Percentiles rank a stretch among this genome's conserved stretches.
phyloP scores from a whole-genome alignment of 2,888 invertebrate species.

The Microchrysa polita region DNA sequence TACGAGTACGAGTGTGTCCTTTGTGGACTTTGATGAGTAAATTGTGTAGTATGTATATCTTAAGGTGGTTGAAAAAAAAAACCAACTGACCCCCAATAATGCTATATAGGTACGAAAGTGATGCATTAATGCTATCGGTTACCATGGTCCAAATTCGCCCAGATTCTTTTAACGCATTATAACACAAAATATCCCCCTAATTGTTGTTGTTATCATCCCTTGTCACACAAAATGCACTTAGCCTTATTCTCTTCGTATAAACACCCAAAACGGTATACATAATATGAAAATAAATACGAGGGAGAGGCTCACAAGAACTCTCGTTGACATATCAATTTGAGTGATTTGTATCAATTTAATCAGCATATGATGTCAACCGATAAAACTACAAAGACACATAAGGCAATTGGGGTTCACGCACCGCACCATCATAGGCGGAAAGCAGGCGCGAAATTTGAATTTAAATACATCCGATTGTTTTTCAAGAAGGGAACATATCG shows the following conservation, averaged over 20 bases:
- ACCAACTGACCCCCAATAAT: no score
- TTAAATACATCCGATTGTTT: slow-evolving; percentile 10
- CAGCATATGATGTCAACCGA: slow-evolving; percentile 48
- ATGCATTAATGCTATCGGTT: neutral
- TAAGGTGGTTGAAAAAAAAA: no score
- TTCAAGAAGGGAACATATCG: no score
- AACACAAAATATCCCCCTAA: slow-evolving; percentile 5
- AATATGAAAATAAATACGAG: slow-evolving; percentile 4
- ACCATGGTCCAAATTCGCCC: neutral
- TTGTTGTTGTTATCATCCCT: slow-evolving; percentile 42
- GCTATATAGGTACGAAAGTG: no score
- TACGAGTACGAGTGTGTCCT: no score
- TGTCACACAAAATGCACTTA: slow-evolving; percentile 38
- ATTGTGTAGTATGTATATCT: no score
- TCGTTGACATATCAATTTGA: slow-evolving; percentile 45
- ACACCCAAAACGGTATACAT: slow-evolving; percentile 40
- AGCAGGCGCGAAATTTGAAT: slow-evolving; percentile 30
- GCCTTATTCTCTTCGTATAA: slow-evolving; percentile 38
- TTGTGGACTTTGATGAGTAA: slow-evolving; percentile 14
- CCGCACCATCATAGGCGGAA: neutral
- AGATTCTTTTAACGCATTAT: neutral
- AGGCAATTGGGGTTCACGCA: slow-evolving; percentile 2
- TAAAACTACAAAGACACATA: slow-evolving; percentile 6
- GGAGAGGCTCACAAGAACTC: neutral
- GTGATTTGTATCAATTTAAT: slow-evolving; percentile 50